Evolutionary conservation across 2,113 vertebrate species (phyloP), one percentile per base, ranked within the genome.

Genomic region (Ciconia boyciana): DNA sequence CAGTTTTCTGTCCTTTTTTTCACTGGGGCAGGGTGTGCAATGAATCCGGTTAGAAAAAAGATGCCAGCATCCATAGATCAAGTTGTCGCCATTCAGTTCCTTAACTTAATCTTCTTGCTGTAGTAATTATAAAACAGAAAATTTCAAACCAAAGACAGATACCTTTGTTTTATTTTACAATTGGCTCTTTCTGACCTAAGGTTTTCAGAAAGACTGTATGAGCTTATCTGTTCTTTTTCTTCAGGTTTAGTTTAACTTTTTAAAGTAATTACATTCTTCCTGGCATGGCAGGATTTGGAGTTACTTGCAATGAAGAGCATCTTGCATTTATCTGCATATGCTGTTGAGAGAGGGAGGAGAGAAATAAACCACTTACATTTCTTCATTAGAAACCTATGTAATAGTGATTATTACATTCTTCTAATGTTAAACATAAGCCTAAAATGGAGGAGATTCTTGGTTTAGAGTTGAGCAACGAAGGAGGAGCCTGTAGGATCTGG

Each of bases 1-100:
- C 91, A 86, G 66, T 76, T 94, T 93, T 91, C 83, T 77, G 41
- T 71, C 93, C 36, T 48, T 60, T 76, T 55, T 86, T 79, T 49
- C 54, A 26, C 9, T 5, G 14, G 24, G 36, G 28, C 32, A 65
- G 68, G 29, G 19, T 74, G 28, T 90, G 41, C 60, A 74, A 46
- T 11, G 4, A 79, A 72, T 83, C 51, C 41, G 25, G 64, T 96
- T 90, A 93, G 93, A 93, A 84, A 84, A 94, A 96, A 86, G 62
- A 36, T 93, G 94, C 94, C 84, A 95, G 34, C 76, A 89, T 96
- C 80, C 78, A 69, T 74, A 95, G 94, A 97, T 97, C 91, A 91
- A 89, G 83, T 88, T 93, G 76, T 97, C 81, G 86, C 93, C 29
- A 6, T 91, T 75, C 61, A 90, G 64, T 77, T 89, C 83, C 87